Base-by-base conservation (phyloP, 1,140 invertebrate species). In the Phocides pigmalion region DNA sequence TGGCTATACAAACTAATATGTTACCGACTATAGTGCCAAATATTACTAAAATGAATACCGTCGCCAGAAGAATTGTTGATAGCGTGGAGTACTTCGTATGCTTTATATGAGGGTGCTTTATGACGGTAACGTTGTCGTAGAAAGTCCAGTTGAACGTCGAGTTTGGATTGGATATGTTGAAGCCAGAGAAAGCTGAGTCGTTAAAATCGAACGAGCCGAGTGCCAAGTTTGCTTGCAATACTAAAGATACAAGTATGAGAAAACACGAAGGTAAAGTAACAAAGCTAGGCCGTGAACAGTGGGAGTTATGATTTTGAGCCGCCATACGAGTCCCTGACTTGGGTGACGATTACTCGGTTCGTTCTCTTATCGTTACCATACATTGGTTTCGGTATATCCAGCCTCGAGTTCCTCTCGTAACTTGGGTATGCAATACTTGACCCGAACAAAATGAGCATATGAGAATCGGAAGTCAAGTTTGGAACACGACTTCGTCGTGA, bases 11-110 rank as follows among this genome's bases (percentile, higher is more conserved):
- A 76, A 98, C 97, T 54, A 98, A 92, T 47, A 97, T 95, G 88
- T 99, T 99, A 20, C 97, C 97, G 25, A 98, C 93, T 49, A 97
- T 94, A 0, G 97, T 98, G 39, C 94, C 95, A 44, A 97, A 85
- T 66, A 97, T 97, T 20, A 97, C 95, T 69, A 94, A 92, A 66
- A 96, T 92, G 50, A 97, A 93, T 35, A 97, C 91, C 47, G 95
- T 89, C 49, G 94, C 94, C 62, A 97, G 93, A 42, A 96, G 73
- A 61, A 97, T 93, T 41, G 95, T 94, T 76, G 81, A 82, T 9
- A 85, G 61, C 3, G 83, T 87, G 20, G 87, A 88, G 61, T 90
- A 92, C 62, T 86, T 89, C 14, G 77, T 76, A 68, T 90, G 88
- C 61, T 89, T 89, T 67, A 90, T 88, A 28, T 88, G 84, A 37